These are phyloP conservation scores for Petrocephalus schoutedeni DNA, from an alignment of 2,797 vertebrate species.

Conservation along the genomic window DNA sequence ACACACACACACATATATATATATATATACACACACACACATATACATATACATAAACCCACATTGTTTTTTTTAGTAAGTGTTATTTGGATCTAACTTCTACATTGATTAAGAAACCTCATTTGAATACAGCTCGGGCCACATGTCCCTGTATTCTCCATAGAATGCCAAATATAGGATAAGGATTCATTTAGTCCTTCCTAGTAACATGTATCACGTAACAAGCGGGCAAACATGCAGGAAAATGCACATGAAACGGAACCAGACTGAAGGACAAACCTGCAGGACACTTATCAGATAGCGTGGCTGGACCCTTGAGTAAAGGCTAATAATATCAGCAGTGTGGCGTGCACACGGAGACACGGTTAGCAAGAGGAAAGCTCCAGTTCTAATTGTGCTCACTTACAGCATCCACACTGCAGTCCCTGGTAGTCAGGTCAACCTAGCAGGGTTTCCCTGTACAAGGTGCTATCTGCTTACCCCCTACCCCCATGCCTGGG, in stretches of 20 bases:
- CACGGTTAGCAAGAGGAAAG: conserved; percentile 8
- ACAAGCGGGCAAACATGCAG: neutral
- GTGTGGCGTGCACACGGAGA: conserved; percentile 1
- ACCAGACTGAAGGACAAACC: conserved; percentile 27
- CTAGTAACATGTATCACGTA: neutral
- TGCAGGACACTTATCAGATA: conserved; percentile 25
- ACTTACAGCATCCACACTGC: neutral
- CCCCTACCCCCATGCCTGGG: neutral
- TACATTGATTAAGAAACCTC: neutral
- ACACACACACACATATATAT: neutral
- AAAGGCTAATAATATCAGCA: conserved; percentile 38
- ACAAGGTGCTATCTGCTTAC: neutral
- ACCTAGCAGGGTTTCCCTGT: neutral
- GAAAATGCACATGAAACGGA: neutral
- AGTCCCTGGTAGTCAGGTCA: neutral
- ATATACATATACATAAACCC: neutral
- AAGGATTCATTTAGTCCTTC: neutral
- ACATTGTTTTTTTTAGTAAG: neutral
- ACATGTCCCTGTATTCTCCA: neutral
- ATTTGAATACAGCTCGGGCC: neutral
- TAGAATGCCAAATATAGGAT: neutral
- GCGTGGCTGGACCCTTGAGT: conserved; percentile 32
- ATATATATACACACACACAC: neutral
- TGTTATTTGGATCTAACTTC: neutral
- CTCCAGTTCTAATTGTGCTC: conserved; percentile 21